Conservation (phyloP, 2,888 invertebrate species). For the Dolichopus griseipennis region DNA sequence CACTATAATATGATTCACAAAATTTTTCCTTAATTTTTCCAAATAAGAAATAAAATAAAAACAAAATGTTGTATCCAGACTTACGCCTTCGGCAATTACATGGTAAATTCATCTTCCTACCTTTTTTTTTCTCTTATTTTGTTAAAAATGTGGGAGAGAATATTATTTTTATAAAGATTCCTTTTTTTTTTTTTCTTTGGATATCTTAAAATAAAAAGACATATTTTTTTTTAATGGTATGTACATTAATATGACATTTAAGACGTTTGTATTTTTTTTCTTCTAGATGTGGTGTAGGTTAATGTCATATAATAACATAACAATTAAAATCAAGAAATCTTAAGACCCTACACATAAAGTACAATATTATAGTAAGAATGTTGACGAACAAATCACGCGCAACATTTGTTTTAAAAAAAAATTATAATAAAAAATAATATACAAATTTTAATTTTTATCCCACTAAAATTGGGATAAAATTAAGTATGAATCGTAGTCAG, state of each 20-base stretch:
- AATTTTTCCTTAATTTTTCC: neutral
- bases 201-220: neutral
- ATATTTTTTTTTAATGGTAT: neutral
- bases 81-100: slow-evolving; percentile 4
- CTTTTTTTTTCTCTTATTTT: neutral
- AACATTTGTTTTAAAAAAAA: neutral
- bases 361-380: neutral
- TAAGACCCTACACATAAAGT: neutral
- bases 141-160: neutral
- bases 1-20: neutral
- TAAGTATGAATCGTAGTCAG: too few relatives aligned
- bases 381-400: neutral
- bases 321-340: neutral
- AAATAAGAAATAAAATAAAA: too few relatives aligned
- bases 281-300: neutral
- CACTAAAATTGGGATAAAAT: too few relatives aligned
- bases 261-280: neutral
- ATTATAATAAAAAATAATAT: too few relatives aligned
- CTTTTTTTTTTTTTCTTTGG: neutral
- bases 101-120: slow-evolving; percentile 4
- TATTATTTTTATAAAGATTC: neutral
- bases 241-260: neutral
- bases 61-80: neutral
- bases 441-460: too few relatives aligned
- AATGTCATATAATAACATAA: neutral